Evolutionary conservation across 53 echinoderm and acorn worm species (phyloP).

Genomic region (Zoroaster sp.): DNA sequence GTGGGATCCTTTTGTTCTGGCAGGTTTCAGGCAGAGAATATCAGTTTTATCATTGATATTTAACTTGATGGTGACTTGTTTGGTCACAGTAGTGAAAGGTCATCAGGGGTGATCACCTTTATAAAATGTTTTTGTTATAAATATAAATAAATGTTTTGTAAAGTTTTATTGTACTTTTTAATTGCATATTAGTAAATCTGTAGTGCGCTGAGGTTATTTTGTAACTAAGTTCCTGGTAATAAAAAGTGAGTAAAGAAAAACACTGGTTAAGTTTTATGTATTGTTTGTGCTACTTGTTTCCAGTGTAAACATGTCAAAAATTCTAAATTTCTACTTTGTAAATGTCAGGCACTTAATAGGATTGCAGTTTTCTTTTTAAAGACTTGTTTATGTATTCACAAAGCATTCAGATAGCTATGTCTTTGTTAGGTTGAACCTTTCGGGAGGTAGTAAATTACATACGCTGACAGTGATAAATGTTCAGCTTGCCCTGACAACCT

Average conservation of each 20-base stretch:
- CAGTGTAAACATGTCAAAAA: conserved; percentile 38
- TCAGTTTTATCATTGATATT: neutral
- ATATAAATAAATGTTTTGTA: neutral
- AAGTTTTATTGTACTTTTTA: neutral
- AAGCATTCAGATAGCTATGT: neutral
- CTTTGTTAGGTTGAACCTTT: neutral
- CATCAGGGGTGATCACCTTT: neutral
- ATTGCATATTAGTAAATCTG: neutral
- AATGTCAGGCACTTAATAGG: conserved; percentile 21
- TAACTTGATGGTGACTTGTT: neutral
- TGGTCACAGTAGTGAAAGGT: neutral
- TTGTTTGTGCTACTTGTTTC: neutral
- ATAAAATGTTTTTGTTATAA: neutral
- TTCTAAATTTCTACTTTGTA: neutral
- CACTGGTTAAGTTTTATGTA: neutral
- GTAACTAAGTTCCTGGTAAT: neutral
- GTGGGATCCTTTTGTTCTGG: neutral
- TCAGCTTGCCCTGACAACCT: conserved; percentile 5
- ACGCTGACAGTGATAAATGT: conserved; percentile 35
- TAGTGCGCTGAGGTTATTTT: neutral
- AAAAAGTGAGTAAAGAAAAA: neutral
- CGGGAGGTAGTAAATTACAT: neutral
- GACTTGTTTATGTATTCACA: conserved; percentile 27
- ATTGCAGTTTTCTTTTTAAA: neutral
- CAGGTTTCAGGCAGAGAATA: neutral